A percentile compares a stretch with the other conserved stretches of the same genome.
Evolutionary conservation across 2,888 invertebrate genomes (phyloP).

Genomic region (Tiliacea aurago): DNA sequence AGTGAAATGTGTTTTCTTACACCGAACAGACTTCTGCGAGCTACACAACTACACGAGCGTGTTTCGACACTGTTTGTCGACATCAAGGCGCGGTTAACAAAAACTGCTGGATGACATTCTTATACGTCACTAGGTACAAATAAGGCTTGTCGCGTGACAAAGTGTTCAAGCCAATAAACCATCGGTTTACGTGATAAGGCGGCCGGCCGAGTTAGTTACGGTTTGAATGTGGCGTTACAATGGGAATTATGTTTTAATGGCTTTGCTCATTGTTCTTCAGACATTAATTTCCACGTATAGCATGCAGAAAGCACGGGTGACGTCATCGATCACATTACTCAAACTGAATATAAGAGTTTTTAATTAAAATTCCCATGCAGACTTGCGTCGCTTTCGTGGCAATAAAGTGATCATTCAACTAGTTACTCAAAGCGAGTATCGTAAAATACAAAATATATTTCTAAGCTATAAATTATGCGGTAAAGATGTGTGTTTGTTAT

Average conservation of each 20-base stretch:
- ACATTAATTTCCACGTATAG: slow-evolving; percentile 73
- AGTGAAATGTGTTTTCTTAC: slow-evolving; percentile 62
- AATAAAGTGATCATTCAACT: slow-evolving; percentile 51
- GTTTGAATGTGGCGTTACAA: slow-evolving; percentile 70
- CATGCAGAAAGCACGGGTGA: slow-evolving; percentile 63
- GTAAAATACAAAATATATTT: slow-evolving; percentile 43
- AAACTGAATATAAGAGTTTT: slow-evolving; percentile 56
- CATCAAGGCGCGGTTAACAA: slow-evolving; percentile 41
- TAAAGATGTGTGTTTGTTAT: slow-evolving; percentile 35
- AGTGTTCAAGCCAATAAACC: slow-evolving; percentile 72
- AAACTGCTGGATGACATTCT: slow-evolving; percentile 51
- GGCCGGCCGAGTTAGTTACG: slow-evolving; percentile 65
- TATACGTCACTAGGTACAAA: slow-evolving; percentile 68
- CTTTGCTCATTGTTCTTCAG: slow-evolving; percentile 74
- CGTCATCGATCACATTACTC: slow-evolving; percentile 59
- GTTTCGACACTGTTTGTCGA: slow-evolving; percentile 49
- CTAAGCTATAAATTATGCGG: slow-evolving; percentile 23
- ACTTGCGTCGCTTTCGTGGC: slow-evolving; percentile 25
- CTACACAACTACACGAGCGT: slow-evolving; percentile 6
- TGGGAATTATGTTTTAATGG: slow-evolving; percentile 75
- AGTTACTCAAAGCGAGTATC: slow-evolving; percentile 35
- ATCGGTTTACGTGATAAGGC: slow-evolving; percentile 75
- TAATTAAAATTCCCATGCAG: slow-evolving; percentile 48
- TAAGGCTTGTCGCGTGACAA: slow-evolving; percentile 74
- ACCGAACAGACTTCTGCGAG: slow-evolving; percentile 45